These are phyloP conservation scores for Eupsilia transversa DNA, from an alignment of 2,888 invertebrate species.

Conservation along the genomic window DNA sequence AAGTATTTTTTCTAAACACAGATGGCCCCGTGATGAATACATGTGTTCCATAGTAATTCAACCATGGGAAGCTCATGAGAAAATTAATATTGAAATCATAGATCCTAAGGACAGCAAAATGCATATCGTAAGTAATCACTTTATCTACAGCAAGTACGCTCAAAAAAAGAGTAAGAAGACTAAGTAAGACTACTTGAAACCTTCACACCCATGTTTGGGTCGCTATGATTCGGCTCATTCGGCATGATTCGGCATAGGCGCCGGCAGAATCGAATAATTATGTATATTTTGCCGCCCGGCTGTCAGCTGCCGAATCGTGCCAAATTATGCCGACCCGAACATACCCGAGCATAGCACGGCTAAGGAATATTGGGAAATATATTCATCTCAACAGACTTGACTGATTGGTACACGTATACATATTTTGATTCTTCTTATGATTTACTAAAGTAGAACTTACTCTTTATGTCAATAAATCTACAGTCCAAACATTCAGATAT, in stretches of 20 bases:
- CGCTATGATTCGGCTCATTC: too few species aligned
- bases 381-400: background rate
- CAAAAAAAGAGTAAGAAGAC: too few species aligned
- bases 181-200: too few species aligned
- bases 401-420: background rate
- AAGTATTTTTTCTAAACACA: constrained; percentile 57
- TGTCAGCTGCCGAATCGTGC: background rate
- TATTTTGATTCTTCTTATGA: background rate
- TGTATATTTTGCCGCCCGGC: background rate
- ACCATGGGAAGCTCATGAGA: constrained; percentile 84
- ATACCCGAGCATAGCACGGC: too few species aligned
- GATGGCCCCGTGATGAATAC: constrained; percentile 86
- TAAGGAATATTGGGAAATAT: background rate
- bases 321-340: background rate
- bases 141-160: background rate
- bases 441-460: background rate
- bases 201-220: too few species aligned
- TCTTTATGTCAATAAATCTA: background rate
- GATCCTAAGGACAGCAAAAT: constrained; percentile 69
- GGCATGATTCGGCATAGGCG: background rate
- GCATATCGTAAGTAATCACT: constrained; percentile 74
- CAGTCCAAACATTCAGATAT: background rate
- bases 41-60: constrained; percentile 78
- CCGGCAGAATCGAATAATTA: background rate
- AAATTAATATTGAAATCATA: constrained; percentile 72